Percentiles rank a stretch among this genome's conserved stretches.
phyloP scores from a whole-genome alignment of 2,888 invertebrate genomes.

The Aporophyla lueneburgensis region DNA sequence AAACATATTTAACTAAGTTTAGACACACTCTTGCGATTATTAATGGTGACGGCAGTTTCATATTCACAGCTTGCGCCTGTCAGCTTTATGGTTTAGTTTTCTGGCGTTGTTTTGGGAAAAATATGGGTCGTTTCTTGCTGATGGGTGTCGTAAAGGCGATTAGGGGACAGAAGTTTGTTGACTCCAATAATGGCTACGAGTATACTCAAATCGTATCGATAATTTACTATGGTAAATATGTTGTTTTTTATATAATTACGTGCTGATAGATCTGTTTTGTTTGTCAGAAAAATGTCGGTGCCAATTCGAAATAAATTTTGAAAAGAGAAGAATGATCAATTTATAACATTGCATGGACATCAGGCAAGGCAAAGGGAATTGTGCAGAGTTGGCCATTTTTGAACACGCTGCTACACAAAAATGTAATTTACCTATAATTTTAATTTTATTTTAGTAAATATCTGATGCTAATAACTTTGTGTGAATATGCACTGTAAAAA shows the following conservation, averaged over 20 bases:
- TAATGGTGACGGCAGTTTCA: slow-evolving; percentile 60
- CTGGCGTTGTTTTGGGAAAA: slow-evolving; percentile 17
- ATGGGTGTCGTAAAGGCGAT: neutral
- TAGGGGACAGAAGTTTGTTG: neutral
- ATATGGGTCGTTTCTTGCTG: neutral
- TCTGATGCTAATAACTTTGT: too few species aligned
- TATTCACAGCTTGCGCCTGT: slow-evolving; percentile 44
- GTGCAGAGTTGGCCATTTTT: too few species aligned
- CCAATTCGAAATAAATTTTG: neutral
- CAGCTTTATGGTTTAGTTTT: slow-evolving; percentile 53
- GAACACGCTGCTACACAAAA: too few species aligned
- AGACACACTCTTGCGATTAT: slow-evolving; percentile 50
- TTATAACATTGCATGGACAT: neutral
- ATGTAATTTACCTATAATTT: too few species aligned
- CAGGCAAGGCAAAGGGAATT: neutral
- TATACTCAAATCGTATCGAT: neutral
- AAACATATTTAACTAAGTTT: slow-evolving; percentile 59
- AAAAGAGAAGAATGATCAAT: neutral
- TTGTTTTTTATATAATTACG: neutral
- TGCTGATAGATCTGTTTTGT: neutral
- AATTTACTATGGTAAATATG: too few species aligned
- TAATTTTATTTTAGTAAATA: too few species aligned
- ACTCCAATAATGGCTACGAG: neutral
- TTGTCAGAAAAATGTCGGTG: neutral
- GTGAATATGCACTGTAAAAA: too few species aligned